Evolutionary conservation across 2,797 vertebrate species (phyloP).

Genomic region (Ibycter americanus): DNA sequence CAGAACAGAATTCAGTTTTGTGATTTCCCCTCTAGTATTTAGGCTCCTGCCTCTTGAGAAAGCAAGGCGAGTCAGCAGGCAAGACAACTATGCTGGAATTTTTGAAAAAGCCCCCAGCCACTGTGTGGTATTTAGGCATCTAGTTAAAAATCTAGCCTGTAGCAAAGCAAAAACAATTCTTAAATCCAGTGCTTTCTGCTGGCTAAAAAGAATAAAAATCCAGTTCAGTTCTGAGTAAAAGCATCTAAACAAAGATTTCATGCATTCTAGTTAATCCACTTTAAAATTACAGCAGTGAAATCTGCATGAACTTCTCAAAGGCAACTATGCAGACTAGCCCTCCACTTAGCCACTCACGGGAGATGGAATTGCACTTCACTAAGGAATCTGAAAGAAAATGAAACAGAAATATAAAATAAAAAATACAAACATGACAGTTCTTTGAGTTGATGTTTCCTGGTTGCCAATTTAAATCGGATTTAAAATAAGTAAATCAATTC

Average conservation of each 20-base stretch:
- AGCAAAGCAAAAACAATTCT: conserved; percentile 19
- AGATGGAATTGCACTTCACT: neutral
- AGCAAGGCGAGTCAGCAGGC: neutral
- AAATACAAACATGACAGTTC: neutral
- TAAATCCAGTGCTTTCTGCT: conserved; percentile 1
- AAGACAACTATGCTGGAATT: neutral
- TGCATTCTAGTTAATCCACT: neutral
- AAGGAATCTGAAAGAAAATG: neutral
- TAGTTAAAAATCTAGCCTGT: conserved; percentile 9
- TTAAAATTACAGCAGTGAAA: neutral
- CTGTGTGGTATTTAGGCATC: conserved; percentile 1
- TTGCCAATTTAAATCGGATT: conserved; percentile 18
- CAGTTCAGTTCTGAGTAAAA: neutral
- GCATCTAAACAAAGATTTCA: neutral
- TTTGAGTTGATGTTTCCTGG: neutral
- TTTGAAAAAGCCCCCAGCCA: conserved; percentile 23
- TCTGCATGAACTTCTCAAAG: neutral
- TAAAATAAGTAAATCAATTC: conserved; percentile 18
- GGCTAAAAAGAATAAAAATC: neutral
- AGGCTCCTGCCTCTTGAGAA: neutral
- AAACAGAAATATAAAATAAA: neutral
- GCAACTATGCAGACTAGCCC: neutral
- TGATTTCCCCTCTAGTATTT: conserved; percentile 41
- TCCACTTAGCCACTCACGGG: neutral
- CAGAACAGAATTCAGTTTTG: conserved; percentile 1